Conservation (phyloP, 1,140 invertebrate species). For the Heliconius melpomene region DNA sequence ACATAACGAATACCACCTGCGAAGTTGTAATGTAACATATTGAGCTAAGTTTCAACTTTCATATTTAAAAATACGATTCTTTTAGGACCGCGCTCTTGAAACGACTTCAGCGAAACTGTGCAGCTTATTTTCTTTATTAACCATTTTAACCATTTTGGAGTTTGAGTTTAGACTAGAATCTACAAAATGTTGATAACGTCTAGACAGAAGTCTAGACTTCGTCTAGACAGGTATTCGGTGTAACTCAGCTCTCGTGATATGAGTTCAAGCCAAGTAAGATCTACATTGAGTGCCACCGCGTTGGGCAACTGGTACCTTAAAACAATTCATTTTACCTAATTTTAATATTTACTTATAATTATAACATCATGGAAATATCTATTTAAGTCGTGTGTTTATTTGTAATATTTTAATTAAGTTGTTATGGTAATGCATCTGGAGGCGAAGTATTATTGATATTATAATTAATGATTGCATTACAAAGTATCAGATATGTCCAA, state of each 20-base stretch:
- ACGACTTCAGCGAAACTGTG: slow-evolving; percentile 22
- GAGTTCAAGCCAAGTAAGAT: slow-evolving; percentile 62
- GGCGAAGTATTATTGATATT: not conserved
- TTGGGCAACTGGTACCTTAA: not conserved
- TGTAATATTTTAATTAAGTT: not conserved
- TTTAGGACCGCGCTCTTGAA: slow-evolving; percentile 18
- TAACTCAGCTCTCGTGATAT: slow-evolving; percentile 63
- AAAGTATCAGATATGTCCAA: not conserved
- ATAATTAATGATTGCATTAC: not conserved
- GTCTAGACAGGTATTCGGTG: slow-evolving; percentile 79
- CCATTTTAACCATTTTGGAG: slow-evolving; percentile 41
- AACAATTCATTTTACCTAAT: not conserved
- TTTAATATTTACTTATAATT: not conserved
- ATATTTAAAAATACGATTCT: slow-evolving; percentile 16
- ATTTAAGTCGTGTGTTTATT: not conserved
- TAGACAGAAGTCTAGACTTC: slow-evolving; percentile 75
- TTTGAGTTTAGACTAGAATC: slow-evolving; percentile 59
- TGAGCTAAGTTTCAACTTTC: slow-evolving; percentile 39
- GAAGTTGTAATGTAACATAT: slow-evolving; percentile 36
- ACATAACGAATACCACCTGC: slow-evolving; percentile 41
- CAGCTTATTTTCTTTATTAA: slow-evolving; percentile 36
- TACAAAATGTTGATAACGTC: slow-evolving; percentile 70
- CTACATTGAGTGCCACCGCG: not conserved
- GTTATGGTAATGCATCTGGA: not conserved
- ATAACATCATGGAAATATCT: not conserved